These are phyloP conservation scores for Triops cancriformis DNA, from an alignment of 1,140 invertebrate species.

Conservation along the genomic window DNA sequence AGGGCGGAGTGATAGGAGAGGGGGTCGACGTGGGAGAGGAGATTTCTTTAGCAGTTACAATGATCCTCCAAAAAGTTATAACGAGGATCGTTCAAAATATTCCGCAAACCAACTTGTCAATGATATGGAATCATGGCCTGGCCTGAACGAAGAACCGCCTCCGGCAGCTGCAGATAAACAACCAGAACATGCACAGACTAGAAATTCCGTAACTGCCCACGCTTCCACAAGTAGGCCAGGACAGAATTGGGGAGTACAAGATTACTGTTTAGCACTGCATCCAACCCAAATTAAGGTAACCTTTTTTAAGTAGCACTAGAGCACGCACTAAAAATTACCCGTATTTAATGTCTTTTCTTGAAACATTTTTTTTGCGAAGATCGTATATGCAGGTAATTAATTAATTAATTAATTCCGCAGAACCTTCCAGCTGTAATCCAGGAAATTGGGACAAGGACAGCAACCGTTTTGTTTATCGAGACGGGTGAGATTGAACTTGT, in stretches of 20 bases:
- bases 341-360: neutral
- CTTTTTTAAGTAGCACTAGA: neutral
- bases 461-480: too few relatives aligned
- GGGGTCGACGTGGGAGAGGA: neutral
- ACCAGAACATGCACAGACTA: neutral
- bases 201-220: neutral
- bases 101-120: slow-evolving; percentile 19
- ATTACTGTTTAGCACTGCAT: slow-evolving; percentile 24
- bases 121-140: slow-evolving; percentile 23
- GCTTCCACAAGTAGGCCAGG: too few relatives aligned
- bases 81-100: neutral
- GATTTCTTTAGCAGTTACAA: neutral
- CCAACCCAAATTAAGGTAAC: slow-evolving; percentile 22
- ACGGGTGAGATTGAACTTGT: too few relatives aligned
- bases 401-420: too few relatives aligned
- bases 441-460: neutral
- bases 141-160: slow-evolving; percentile 8
- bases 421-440: slow-evolving; percentile 21
- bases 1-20: neutral
- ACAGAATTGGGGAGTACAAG: slow-evolving; percentile 11
- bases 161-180: neutral
- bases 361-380: too few relatives aligned
- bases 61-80: neutral
- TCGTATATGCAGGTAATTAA: too few relatives aligned
- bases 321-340: neutral